Evolutionary conservation across 1,140 invertebrate genomes (phyloP).

Genomic region (Cotesia typhae): DNA sequence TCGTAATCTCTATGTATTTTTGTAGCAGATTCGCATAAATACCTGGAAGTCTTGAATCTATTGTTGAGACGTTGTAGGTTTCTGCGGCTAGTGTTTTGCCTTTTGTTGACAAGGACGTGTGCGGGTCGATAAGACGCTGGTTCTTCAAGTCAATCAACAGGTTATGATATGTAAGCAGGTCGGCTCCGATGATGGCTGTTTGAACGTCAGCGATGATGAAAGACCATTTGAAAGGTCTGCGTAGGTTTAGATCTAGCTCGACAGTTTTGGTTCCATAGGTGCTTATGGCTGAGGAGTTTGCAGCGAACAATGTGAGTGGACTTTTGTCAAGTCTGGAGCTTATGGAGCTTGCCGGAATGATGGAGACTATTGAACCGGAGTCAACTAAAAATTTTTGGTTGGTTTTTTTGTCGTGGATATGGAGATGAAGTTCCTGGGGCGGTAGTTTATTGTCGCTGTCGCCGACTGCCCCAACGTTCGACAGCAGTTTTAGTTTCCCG

Average conservation of each 20-base stretch:
- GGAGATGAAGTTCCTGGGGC: background rate
- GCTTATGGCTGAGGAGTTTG: conserved; percentile 27
- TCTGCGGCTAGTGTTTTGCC: no score
- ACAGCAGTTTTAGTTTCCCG: conserved; percentile 10
- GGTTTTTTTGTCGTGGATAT: background rate
- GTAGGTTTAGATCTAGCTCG: conserved; percentile 26
- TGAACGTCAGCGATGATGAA: conserved; percentile 40
- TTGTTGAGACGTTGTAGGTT: no score
- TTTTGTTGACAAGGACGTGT: no score
- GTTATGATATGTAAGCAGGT: conserved; percentile 34
- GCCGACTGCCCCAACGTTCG: background rate
- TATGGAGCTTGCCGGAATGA: background rate
- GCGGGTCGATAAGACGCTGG: no score
- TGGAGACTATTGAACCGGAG: conserved; percentile 21
- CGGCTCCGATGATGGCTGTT: conserved; percentile 41
- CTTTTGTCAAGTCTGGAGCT: background rate
- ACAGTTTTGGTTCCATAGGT: conserved; percentile 26
- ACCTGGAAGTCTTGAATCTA: no score
- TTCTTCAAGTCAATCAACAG: no score
- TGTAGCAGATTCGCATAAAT: no score
- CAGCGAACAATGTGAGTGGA: conserved; percentile 17
- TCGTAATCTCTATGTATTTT: no score
- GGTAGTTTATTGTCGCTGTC: conserved; percentile 15
- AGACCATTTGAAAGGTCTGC: conserved; percentile 32
- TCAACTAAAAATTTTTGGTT: conserved; percentile 28